A percentile compares a stretch with the other conserved stretches of the same genome.
Evolutionary conservation across 2,888 invertebrate genomes (phyloP).

Genomic region (Acleris laterana): DNA sequence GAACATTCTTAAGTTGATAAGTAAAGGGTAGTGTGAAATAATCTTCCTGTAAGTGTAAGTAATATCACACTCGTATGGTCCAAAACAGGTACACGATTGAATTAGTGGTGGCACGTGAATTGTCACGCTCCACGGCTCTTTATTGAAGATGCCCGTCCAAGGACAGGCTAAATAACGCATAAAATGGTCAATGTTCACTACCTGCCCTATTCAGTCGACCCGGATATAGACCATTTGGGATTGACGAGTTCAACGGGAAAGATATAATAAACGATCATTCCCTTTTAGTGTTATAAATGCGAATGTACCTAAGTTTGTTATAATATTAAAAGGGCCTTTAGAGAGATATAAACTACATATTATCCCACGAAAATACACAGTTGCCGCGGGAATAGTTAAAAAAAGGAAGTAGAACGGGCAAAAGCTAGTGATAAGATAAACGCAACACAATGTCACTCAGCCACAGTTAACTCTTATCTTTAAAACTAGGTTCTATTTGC

Average conservation of each 20-base stretch:
- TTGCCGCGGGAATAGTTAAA: too few species aligned
- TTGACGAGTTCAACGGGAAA: conserved; percentile 7
- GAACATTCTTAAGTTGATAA: conserved; percentile 1
- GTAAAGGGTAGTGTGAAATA: conserved; percentile 1
- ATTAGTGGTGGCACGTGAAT: conserved; percentile 55
- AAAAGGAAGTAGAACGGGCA: too few species aligned
- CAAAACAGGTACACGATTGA: conserved; percentile 28
- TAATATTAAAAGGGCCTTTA: too few species aligned
- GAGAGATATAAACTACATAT: too few species aligned
- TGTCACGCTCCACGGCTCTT: conserved; percentile 64
- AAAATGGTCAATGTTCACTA: conserved; percentile 50
- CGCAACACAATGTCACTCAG: conserved; percentile 1
- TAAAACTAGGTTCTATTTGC: conserved; percentile 30
- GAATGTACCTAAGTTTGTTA: too few species aligned
- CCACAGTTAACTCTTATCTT: conserved; percentile 18
- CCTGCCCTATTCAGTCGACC: conserved; percentile 48
- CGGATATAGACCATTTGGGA: conserved; percentile 43
- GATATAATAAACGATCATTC: background rate
- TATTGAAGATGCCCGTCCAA: conserved; percentile 66
- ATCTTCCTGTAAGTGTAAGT: conserved; percentile 11
- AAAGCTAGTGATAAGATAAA: background rate
- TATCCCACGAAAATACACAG: too few species aligned
- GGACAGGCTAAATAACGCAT: conserved; percentile 57
- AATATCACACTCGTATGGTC: conserved; percentile 21
- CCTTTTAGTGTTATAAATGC: too few species aligned